Percentiles rank a stretch among this genome's conserved stretches.
phyloP scores from a whole-genome alignment of 1,140 invertebrate species.

The Maniola jurtina region DNA sequence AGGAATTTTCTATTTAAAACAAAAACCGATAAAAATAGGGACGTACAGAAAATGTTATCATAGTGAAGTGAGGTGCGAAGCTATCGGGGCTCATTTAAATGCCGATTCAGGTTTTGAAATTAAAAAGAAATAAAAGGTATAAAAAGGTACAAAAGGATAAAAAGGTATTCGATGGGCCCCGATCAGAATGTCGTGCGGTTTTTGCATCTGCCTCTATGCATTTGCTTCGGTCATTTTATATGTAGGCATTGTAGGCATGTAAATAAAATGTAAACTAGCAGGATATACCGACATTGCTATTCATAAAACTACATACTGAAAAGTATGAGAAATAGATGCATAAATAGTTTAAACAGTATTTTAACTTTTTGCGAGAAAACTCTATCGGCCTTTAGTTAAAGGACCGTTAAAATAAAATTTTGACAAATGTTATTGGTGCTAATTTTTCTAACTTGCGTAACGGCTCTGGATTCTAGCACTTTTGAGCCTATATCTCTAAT shows the following conservation, averaged over 20 bases:
- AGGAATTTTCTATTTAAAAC: not conserved
- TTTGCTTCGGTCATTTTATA: conserved; percentile 12
- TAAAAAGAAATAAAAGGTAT: conserved; percentile 35
- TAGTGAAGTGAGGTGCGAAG: conserved; percentile 48
- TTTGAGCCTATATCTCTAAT: too few relatives aligned
- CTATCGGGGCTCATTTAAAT: conserved; percentile 59
- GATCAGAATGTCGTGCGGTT: conserved; percentile 47
- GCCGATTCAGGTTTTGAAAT: conserved; percentile 53
- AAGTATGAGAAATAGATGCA: too few relatives aligned
- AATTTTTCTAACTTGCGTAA: too few relatives aligned
- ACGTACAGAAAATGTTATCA: not conserved
- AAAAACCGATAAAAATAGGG: not conserved
- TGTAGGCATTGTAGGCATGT: not conserved
- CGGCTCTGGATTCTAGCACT: too few relatives aligned
- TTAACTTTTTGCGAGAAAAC: too few relatives aligned
- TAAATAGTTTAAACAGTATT: too few relatives aligned
- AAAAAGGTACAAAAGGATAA: conserved; percentile 32
- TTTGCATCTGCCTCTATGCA: conserved; percentile 45
- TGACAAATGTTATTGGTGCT: too few relatives aligned
- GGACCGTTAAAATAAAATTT: too few relatives aligned
- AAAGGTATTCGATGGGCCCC: conserved; percentile 39
- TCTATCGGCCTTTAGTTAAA: too few relatives aligned
- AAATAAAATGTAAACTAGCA: not conserved
- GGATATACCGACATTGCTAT: too few relatives aligned
- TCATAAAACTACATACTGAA: too few relatives aligned